Evolutionary conservation across 2,888 invertebrate species (phyloP), one percentile per base, ranked within the genome.

Genomic region (Drosophila neotestacea): DNA sequence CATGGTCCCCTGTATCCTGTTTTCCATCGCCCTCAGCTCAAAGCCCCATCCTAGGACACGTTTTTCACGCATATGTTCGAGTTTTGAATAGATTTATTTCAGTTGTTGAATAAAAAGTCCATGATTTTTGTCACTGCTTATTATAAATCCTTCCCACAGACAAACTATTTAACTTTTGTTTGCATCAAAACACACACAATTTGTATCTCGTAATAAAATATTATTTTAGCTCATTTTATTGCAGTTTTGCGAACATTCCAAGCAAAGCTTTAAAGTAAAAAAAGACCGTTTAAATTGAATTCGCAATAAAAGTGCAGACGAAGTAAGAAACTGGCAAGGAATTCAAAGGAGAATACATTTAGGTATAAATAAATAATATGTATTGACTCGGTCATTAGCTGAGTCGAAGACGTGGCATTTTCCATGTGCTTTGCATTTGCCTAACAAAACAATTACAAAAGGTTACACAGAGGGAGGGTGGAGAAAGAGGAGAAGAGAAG

Each of bases 361-460:
- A 11, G 4, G 42, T 34, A 55, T 55, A 44, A 48, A 59, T 48
- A 59, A 48, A 80, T 82, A 79, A 81, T 73, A 73, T 39, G 63
- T 68, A 77, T 78, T 81, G 79, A 73, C 65, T 55, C 66, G 68
- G 71, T 76, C 73, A 74, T 80, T 85, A 77, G 77, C 64, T 73
- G 27, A 28, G 38, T 58, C 54, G 55, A 73, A 72, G 77, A 70
- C 69, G 42, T 66, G 60, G 63, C 77, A 63, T 66, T 72, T 68
- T 11, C 64, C 65, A 55, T 59, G 67, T 77, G 61, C 63, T 63
- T 62, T 81, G 73, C 74, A 77, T 81, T 81, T 84, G 59, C 70
- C 68, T 67, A 79, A 66, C 83, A 76, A 76, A 78, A 80, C 85
- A 85, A 84, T 85, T 78, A 80, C 78, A 78, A 78, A 73, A 82